Percentiles rank a stretch among this genome's conserved stretches.
phyloP scores from a whole-genome alignment of 2,113 vertebrate species.

The Phalacrocorax brasilianus region DNA sequence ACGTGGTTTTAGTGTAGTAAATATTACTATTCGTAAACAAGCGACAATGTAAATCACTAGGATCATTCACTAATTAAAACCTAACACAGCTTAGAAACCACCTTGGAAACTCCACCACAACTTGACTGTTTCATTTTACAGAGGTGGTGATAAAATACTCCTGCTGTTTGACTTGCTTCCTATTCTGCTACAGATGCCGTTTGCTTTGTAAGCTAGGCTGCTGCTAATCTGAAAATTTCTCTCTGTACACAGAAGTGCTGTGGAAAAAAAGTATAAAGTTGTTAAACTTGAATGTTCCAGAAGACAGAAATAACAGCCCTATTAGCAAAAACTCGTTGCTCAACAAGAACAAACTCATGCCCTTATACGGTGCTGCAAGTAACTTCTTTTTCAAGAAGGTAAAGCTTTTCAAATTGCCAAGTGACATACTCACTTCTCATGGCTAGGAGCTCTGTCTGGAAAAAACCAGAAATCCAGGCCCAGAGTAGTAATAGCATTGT shows the following conservation, averaged over 20 bases:
- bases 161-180: background rate
- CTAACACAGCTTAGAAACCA: background rate
- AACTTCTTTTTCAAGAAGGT: background rate
- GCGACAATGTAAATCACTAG: background rate
- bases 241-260: background rate
- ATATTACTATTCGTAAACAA: background rate
- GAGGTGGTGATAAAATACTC: background rate
- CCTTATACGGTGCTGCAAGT: slow-evolving; percentile 50
- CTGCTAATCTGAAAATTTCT: background rate
- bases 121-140: background rate
- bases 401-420: slow-evolving; percentile 43
- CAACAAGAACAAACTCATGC: background rate
- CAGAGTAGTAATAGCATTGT: slow-evolving; percentile 46
- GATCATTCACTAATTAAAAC: background rate
- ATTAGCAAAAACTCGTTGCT: slow-evolving; percentile 26
- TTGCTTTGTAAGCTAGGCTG: background rate
- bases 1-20: background rate
- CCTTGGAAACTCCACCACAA: background rate
- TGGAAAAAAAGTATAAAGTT: background rate
- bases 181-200: background rate
- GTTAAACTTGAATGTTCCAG: background rate
- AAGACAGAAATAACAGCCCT: background rate
- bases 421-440: slow-evolving; percentile 19
- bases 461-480: background rate
- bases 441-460: slow-evolving; percentile 16